These are phyloP conservation scores for Heliconius erato DNA, from an alignment of 2,888 invertebrate species.

Conservation along the genomic window DNA sequence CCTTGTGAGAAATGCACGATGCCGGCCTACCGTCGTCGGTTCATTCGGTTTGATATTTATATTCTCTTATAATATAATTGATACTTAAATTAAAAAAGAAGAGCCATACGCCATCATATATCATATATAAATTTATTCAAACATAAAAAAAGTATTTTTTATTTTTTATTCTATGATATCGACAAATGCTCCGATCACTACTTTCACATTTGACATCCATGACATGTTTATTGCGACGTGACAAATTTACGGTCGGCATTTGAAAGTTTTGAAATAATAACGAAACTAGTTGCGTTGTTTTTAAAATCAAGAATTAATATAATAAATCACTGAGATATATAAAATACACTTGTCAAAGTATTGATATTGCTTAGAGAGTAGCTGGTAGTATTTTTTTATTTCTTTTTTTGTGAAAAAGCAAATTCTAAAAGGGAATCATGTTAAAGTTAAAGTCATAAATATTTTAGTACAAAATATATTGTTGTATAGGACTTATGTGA, in stretches of 20 bases:
- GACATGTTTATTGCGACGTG: slow-evolving; percentile 36
- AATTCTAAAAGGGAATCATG: neutral
- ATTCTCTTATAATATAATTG: too few species aligned
- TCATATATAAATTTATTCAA: neutral
- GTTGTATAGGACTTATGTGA: neutral
- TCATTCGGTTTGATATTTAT: too few species aligned
- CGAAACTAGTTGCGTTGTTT: slow-evolving; percentile 28
- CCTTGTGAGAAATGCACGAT: too few species aligned
- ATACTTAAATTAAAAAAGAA: too few species aligned
- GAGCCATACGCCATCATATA: too few species aligned
- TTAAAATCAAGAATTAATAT: slow-evolving; percentile 19
- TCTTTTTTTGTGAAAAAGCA: neutral
- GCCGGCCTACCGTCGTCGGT: neutral
- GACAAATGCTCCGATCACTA: slow-evolving; percentile 17
- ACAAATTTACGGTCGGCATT: slow-evolving; percentile 25
- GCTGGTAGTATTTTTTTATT: neutral
- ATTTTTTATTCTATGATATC: slow-evolving; percentile 26
- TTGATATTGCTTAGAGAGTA: neutral
- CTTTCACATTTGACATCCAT: slow-evolving; percentile 25
- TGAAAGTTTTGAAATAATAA: slow-evolving; percentile 37
- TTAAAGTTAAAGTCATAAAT: neutral
- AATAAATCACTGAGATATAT: slow-evolving; percentile 17
- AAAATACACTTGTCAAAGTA: neutral
- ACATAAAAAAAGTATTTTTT: neutral
- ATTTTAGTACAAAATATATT: too few species aligned